Base-by-base conservation (phyloP, 2,797 vertebrate genomes). In the Setipinna tenuifilis region DNA sequence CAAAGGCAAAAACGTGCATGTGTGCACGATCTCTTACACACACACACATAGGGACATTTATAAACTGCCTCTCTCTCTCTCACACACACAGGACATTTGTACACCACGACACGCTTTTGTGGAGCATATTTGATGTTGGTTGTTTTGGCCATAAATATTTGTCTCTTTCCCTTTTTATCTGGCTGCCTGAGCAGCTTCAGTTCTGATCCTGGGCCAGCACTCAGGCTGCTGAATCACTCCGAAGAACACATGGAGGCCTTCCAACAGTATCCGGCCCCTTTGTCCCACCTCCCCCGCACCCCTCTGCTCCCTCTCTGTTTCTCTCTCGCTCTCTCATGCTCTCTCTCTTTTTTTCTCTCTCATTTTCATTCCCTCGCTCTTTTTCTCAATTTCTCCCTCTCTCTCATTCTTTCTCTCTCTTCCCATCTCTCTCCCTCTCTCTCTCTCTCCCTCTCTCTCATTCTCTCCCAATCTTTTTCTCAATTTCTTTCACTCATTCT, bases 141-240 rank as follows among this genome's bases (percentile, higher is more conserved):
- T 71, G 12, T 71, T 41, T 17, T 41, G 68, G 68, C 31, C 68
- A 75, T 75, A 75, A 31, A 41, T 75, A 75, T 75, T 75, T 17
- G 68, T 75, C 28, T 41, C 68, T 12, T 75, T 75, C 17, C 68
- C 16, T 31, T 75, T 75, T 75, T 75, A 35, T 75, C 68, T 75
- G 68, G 68, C 68, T 75, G 31, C 3, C 28, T 75, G 68, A 41
- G 14, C 68, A 75, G 68, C 68, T 41, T 35, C 25, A 28, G 68
- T 35, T 17, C 28, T 41, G 68, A 75, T 75, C 31, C 10, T 0
- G 14, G 2, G 28, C 28, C 68, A 75, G 31, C 16, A 2, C 28
- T 6, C 9, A 14, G 28, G 28, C 68, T 75, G 68, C 68, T 75
- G 68, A 75, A 75, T 75, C 68, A 75, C 31, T 75, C 14, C 11